Conservation (phyloP, 2,113 vertebrate genomes). For the Uria lomvia region DNA sequence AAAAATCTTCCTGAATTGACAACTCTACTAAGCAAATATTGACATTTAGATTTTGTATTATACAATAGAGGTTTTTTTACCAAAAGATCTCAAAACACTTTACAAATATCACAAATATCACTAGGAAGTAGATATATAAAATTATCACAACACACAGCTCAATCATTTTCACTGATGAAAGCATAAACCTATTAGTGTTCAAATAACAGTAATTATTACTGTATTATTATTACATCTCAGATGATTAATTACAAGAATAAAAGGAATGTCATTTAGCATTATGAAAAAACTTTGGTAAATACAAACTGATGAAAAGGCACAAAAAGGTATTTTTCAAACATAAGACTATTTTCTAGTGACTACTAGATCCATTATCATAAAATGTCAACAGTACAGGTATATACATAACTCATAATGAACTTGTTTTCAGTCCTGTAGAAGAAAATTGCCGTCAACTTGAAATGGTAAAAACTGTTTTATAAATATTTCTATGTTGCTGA, state of each 20-base stretch:
- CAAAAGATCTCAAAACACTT: neutral
- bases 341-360: neutral
- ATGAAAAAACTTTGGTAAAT: slow-evolving; percentile 29
- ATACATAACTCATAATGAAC: neutral
- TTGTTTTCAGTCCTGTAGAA: neutral
- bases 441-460: neutral
- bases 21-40: neutral
- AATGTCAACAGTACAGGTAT: neutral
- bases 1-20: neutral
- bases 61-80: neutral
- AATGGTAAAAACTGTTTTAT: neutral
- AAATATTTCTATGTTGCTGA: neutral
- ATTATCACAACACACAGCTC: neutral
- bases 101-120: neutral
- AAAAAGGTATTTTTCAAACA: neutral
- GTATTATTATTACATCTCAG: neutral
- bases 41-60: neutral
- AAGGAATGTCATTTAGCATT: neutral
- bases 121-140: neutral
- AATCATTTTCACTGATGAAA: neutral
- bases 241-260: neutral
- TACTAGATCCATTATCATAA: neutral
- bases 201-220: neutral
- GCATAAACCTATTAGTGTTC: neutral
- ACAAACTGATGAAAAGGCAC: slow-evolving; percentile 28